Conservation (phyloP, 2,113 vertebrate species). For the Amazona vittata region DNA sequence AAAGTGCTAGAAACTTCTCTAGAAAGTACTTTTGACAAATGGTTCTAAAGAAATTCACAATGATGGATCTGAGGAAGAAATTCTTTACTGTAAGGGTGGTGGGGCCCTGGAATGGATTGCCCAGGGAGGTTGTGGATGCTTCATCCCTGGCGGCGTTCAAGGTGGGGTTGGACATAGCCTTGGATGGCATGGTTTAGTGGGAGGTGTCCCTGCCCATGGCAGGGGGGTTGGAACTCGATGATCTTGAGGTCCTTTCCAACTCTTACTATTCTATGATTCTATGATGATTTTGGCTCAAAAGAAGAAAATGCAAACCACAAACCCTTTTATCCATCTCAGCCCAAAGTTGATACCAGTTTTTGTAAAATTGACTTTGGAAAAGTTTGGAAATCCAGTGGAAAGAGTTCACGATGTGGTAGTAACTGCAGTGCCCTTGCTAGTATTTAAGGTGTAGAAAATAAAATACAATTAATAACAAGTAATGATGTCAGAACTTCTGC, state of each 20-base stretch:
- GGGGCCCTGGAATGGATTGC: no score
- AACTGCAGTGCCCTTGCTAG: neutral
- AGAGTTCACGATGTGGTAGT: neutral
- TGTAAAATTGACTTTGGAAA: neutral
- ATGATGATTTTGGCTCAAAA: neutral
- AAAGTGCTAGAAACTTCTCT: neutral
- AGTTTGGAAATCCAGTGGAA: neutral
- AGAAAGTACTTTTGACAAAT: neutral
- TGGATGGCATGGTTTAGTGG: no score
- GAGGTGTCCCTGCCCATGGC: no score
- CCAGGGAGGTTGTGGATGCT: no score
- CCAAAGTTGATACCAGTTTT: neutral
- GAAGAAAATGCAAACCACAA: neutral
- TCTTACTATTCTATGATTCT: no score
- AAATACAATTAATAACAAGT: neutral
- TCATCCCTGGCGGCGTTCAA: no score
- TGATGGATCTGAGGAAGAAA: no score
- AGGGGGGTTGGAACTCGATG: no score
- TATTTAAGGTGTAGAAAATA: neutral
- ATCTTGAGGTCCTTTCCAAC: no score
- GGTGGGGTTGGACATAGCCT: no score
- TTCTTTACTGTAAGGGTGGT: no score
- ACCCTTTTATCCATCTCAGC: neutral
- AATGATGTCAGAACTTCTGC: neutral
- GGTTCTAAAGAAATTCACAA: neutral